phyloP scores from a whole-genome alignment of 2,113 vertebrate genomes.

The Sialia sialis region DNA sequence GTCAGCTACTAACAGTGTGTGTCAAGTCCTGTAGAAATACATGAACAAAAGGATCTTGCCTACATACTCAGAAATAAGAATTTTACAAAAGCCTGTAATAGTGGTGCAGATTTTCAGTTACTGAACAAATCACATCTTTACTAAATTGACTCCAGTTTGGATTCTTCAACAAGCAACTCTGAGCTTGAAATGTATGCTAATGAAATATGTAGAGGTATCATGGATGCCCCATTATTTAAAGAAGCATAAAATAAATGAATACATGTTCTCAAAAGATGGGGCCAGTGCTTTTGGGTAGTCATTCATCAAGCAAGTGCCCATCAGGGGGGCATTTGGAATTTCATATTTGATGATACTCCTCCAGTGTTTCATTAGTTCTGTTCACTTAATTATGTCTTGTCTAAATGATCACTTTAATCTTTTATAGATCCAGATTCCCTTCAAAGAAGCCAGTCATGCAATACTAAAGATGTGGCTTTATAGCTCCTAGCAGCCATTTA shows the following conservation, averaged over 20 bases:
- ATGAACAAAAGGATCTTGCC: neutral
- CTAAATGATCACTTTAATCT: constrained; percentile 52
- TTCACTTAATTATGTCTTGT: constrained; percentile 60
- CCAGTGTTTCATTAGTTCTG: constrained; percentile 43
- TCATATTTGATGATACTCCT: constrained; percentile 19
- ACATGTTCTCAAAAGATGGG: neutral
- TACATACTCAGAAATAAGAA: neutral
- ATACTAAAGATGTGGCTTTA: neutral
- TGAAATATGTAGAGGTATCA: constrained; percentile 34
- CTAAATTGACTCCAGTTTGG: neutral
- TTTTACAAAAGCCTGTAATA: neutral
- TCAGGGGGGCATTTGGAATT: neutral
- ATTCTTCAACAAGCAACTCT: neutral
- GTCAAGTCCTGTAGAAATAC: neutral
- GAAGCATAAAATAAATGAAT: neutral
- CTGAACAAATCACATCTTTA: neutral
- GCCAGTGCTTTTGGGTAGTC: neutral
- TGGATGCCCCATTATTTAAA: neutral
- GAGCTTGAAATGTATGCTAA: neutral
- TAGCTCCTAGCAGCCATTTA: neutral
- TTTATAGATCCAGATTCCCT: constrained; percentile 22
- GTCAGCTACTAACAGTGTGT: neutral
- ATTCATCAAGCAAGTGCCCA: neutral
- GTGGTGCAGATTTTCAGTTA: neutral
- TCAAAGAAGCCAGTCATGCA: constrained; percentile 33